Evolutionary conservation across 2,113 vertebrate species (phyloP).

Genomic region (Porphyrio hochstetteri): DNA sequence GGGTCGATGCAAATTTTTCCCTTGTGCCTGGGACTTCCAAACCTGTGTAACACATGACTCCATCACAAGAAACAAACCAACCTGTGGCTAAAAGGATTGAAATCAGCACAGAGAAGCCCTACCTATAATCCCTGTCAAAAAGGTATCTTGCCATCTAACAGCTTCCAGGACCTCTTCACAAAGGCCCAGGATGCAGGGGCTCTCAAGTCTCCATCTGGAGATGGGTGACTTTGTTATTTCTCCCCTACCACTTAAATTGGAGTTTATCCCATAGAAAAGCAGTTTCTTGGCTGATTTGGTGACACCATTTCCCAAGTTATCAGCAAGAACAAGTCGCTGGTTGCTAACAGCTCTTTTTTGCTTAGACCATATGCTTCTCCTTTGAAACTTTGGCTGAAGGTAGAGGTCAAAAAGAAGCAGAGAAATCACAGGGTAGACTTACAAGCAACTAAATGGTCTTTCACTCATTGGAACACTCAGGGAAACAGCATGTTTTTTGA

Average conservation of each 20-base stretch:
- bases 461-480: neutral
- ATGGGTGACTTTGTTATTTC: neutral
- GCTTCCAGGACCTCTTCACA: neutral
- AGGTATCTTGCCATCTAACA: neutral
- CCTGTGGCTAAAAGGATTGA: neutral
- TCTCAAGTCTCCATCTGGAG: neutral
- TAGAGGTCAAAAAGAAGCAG: neutral
- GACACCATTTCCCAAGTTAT: neutral
- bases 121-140: neutral
- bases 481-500: neutral
- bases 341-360: neutral
- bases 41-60: neutral
- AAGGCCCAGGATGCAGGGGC: neutral
- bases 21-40: neutral
- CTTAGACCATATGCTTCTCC: neutral
- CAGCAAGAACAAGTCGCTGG: neutral
- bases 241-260: neutral
- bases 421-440: neutral
- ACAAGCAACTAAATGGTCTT: neutral
- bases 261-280: neutral
- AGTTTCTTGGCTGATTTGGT: neutral
- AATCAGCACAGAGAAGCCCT: neutral
- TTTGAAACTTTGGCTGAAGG: neutral
- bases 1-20: neutral
- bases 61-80: neutral